Base-by-base conservation (phyloP, 1,140 invertebrate species). In the Bemisia tabaci region DNA sequence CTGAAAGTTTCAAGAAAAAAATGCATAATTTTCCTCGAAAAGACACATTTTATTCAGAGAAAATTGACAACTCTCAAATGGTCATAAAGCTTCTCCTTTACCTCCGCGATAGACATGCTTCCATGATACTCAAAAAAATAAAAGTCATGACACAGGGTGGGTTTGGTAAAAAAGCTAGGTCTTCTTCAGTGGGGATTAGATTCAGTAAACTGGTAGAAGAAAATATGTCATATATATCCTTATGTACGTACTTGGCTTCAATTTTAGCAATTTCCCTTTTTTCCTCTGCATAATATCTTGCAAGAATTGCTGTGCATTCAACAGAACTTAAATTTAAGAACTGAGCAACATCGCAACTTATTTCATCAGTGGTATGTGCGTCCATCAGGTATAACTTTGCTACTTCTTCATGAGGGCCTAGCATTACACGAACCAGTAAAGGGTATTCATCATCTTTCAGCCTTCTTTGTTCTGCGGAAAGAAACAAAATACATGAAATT, bases 361-460 rank as follows among this genome's bases (percentile, higher is more conserved):
- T 87, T 79, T 90, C 87, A 66, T 84, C 82, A 26, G 87, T 87
- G 61, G 81, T 84, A 25, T 85, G 79, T 70, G 85, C 82, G 75
- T 93, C 90, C 75, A 91, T 89, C 64, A 94, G 77, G 76, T 90
- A 92, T 33, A 94, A 77, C 73, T 87, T 86, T 22, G 86, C 85
- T 22, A 90, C 84, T 75, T 89, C 89, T 77, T 94, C 91, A 74
- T 91, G 87, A 21, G 90, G 90, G 27, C 91, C 90, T 65, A 91
- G 75, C 68, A 88, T 83, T 21, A 92, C 85, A 67, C 90, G 79
- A 60, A 87, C 84, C 71, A 92, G 77, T 68, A 94, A 75, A 23
- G 91, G 91, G 81, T 88, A 89, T 73, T 93, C 90, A 68, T 87
- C 84, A 33, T 90, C 87, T 73, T 83, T 82, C 26, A 94, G 77